phyloP scores from a whole-genome alignment of 2,113 vertebrate species.

The Galeopterus variegatus region DNA sequence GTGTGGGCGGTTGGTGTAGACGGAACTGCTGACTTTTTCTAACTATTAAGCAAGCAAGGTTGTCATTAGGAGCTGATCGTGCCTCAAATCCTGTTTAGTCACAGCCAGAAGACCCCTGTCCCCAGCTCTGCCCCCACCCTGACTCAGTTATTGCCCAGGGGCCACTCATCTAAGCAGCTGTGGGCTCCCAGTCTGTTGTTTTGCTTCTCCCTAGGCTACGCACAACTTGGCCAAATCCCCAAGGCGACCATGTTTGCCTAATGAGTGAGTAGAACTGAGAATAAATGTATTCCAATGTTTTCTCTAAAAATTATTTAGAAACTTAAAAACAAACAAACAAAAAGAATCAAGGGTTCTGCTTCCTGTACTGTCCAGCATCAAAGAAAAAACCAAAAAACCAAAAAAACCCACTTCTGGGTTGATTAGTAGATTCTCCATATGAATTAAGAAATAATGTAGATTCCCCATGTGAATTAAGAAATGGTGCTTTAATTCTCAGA shows the following conservation, averaged over 20 bases:
- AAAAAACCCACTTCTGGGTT: background rate
- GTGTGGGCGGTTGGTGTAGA: background rate
- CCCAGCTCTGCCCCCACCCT: background rate
- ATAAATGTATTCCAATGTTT: background rate
- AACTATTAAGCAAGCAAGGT: background rate
- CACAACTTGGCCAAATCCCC: background rate
- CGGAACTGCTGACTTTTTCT: background rate
- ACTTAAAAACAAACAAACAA: constrained; percentile 20
- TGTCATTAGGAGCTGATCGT: background rate
- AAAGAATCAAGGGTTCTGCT: too few relatives aligned
- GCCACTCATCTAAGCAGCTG: background rate
- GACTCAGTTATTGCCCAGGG: background rate
- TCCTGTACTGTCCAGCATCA: too few relatives aligned
- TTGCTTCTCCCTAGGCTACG: background rate
- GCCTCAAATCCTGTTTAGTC: background rate
- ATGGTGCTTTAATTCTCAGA: constrained; percentile 1
- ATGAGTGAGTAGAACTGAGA: background rate
- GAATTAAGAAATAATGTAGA: background rate
- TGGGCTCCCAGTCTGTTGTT: background rate
- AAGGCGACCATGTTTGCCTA: background rate
- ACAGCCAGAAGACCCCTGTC: background rate
- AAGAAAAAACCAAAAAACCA: too few relatives aligned
- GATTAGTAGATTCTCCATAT: background rate
- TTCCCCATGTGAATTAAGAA: constrained; percentile 6
- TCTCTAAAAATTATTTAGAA: constrained; percentile 9